Conservation (phyloP, 1,140 invertebrate genomes). For the Monochamus saltuarius region DNA sequence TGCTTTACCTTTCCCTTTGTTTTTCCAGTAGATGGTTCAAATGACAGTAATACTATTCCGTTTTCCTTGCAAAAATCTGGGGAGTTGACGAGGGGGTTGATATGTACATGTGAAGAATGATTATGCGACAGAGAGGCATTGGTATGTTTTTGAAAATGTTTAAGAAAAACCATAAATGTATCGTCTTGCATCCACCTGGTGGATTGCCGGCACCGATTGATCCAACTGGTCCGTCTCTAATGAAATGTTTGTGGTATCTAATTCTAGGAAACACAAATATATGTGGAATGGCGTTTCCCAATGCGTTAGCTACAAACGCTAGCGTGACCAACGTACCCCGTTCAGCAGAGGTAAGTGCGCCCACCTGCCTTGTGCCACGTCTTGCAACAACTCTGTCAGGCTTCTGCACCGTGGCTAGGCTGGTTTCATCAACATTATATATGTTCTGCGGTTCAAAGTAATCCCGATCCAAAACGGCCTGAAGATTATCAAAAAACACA, state of each 20-base stretch:
- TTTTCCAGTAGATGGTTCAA: constrained; percentile 26
- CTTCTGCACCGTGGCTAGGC: constrained; percentile 54
- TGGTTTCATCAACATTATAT: constrained; percentile 55
- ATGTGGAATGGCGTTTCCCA: constrained; percentile 48
- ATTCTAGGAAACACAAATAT: neutral
- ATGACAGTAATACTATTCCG: constrained; percentile 44
- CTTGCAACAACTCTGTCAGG: constrained; percentile 46
- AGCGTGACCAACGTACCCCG: constrained; percentile 53
- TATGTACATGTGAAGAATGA: constrained; percentile 47
- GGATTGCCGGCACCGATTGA: constrained; percentile 46
- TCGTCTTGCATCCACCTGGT: constrained; percentile 52
- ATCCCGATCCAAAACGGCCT: constrained; percentile 41
- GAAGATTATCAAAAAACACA: constrained; percentile 46
- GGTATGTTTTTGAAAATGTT: constrained; percentile 46
- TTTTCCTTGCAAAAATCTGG: constrained; percentile 43
- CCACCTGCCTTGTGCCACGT: constrained; percentile 52
- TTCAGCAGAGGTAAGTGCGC: constrained; percentile 53
- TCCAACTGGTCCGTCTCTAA: constrained; percentile 52
- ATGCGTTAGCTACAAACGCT: constrained; percentile 36
- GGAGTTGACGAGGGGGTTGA: constrained; percentile 32
- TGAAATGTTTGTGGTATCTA: constrained; percentile 47
- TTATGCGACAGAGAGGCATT: constrained; percentile 48
- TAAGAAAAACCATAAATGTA: constrained; percentile 43
- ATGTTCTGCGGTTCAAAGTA: constrained; percentile 46
- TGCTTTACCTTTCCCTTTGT: constrained; percentile 21